Evolutionary conservation across 2,113 vertebrate species (phyloP).

Genomic region (Machaerirhynchus nigripectus): DNA sequence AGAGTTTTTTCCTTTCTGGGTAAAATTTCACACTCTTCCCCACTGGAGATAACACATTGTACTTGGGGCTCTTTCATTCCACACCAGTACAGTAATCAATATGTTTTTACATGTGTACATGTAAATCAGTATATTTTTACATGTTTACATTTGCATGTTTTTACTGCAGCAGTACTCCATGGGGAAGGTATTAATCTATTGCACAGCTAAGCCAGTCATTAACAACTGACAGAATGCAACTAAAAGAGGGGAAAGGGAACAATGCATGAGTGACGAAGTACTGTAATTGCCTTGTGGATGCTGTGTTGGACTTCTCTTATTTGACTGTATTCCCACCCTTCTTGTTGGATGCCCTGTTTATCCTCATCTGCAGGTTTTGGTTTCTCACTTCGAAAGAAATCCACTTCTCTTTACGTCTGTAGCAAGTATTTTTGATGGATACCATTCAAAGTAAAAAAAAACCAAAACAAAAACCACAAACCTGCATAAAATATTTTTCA

Average conservation of each 20-base stretch:
- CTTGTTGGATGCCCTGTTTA: neutral
- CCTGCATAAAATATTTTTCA: neutral
- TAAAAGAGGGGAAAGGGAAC: neutral
- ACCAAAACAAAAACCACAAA: neutral
- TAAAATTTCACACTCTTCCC: neutral
- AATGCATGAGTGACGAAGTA: neutral
- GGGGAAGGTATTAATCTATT: neutral
- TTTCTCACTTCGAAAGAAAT: neutral
- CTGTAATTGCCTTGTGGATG: accelerated
- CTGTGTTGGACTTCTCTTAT: neutral
- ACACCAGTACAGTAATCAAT: neutral
- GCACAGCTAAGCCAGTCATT: neutral
- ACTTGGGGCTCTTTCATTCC: neutral
- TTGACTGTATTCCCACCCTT: neutral
- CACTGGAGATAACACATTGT: neutral
- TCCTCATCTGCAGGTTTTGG: neutral
- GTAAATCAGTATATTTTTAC: neutral
- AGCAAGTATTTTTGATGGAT: neutral
- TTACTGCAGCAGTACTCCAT: neutral
- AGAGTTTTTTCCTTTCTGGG: neutral
- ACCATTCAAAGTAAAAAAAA: neutral
- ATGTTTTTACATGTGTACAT: neutral
- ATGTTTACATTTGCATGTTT: neutral
- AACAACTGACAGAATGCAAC: neutral
- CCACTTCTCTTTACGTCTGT: neutral